Base-by-base conservation (phyloP, 1,140 invertebrate species). In the Drosophila burlai region DNA sequence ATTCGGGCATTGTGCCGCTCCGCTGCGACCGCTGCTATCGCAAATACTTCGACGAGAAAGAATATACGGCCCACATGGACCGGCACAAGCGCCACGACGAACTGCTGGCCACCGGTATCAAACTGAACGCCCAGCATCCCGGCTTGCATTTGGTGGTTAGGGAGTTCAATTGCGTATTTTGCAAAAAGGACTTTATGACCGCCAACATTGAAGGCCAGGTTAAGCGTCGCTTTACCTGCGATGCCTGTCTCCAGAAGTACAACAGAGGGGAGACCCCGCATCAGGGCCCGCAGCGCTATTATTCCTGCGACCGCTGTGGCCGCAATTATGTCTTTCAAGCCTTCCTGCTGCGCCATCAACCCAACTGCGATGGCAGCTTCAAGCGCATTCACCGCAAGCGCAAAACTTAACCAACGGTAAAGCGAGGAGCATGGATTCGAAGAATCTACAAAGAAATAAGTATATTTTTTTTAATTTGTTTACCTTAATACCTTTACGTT, bases 151-250 rank as follows among this genome's bases (percentile, higher is more conserved):
- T 93, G 10, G 82, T 92, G 5, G 78, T 92, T 26, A 93, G 92
- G 49, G 90, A 93, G 46, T 93, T 87, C 52, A 82, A 75, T 1
- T 93, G 92, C 61, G 81, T 82, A 9, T 92, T 93, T 42, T 93
- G 92, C 46, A 43, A 68, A 0, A 59, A 90, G 11, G 84, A 91
- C 34, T 93, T 93, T 8, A 92, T 84, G 2, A 92, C 81, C 0
- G 90, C 83, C n/a, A 87, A 92, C 26, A 79, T 80, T 4, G 92
- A n/a, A n/a, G n/a, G 90, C 1, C 80, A 87, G 58, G 91, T 83
- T 42, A 93, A 91, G 66, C 76, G 92, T 1, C 92, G 92, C 36
- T 93, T 91, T 49, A 81, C 92, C 29, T 93, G 92, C 66, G 92
- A 93, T 34, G 18, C 73, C 3, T 93, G 92, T 38, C 86, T 84